Evolutionary conservation across 1,140 invertebrate species (phyloP).

Genomic region (Bombus balteatus): DNA sequence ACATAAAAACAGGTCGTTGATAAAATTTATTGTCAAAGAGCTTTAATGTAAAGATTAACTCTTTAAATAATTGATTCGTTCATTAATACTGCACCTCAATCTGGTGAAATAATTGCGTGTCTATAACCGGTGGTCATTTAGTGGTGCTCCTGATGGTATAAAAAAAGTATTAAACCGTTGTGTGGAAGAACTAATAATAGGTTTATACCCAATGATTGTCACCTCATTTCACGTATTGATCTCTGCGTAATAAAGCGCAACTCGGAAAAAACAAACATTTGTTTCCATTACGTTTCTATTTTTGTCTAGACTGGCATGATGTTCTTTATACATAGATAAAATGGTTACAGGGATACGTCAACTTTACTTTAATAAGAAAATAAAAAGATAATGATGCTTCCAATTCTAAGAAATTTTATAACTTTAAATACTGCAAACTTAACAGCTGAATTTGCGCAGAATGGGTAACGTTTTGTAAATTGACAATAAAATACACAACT

Average conservation of each 20-base stretch:
- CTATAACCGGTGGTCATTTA: background rate
- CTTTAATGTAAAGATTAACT: background rate
- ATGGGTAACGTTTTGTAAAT: background rate
- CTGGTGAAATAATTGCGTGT: background rate
- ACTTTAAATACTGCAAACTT: background rate
- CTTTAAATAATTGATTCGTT: background rate
- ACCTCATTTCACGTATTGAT: background rate
- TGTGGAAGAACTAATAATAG: background rate
- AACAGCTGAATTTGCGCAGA: too few species aligned
- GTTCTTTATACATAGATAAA: background rate
- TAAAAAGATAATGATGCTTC: background rate
- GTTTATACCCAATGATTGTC: background rate
- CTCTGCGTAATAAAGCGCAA: background rate
- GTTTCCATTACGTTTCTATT: background rate
- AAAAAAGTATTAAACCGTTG: background rate
- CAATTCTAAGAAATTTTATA: background rate
- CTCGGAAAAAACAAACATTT: background rate
- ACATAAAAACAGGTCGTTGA: background rate
- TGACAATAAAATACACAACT: too few species aligned
- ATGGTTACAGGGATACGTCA: too few species aligned
- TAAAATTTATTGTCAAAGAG: background rate
- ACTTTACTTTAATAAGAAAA: background rate
- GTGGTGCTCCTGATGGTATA: background rate
- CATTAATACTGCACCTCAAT: background rate
- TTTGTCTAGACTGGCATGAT: background rate